Percentiles rank a stretch among this genome's conserved stretches.
Conservation (phyloP, 2,888 invertebrate species). For the Drosophila vallismaia region DNA sequence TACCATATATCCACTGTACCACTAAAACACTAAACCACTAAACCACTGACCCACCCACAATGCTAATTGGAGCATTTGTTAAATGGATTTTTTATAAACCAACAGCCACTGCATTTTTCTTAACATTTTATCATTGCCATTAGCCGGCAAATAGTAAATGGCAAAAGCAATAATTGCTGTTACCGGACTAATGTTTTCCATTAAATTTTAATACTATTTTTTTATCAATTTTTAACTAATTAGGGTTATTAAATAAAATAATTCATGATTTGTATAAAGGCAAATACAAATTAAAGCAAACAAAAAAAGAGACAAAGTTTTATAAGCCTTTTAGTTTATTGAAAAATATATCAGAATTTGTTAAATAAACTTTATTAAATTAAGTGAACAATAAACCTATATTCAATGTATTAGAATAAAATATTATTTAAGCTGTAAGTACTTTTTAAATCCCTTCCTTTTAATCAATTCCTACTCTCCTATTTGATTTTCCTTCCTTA, state of each 20-base stretch:
- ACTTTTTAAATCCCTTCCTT: not conserved
- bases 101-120: slow-evolving; percentile 17
- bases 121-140: slow-evolving; percentile 12
- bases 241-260: too few relatives aligned
- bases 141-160: slow-evolving; percentile 5
- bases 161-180: not conserved
- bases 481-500: slow-evolving; percentile 1
- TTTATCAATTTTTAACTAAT: not conserved
- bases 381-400: not conserved
- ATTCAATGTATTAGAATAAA: not conserved
- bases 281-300: not conserved
- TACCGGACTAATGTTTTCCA: not conserved
- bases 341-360: not conserved
- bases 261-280: too few relatives aligned
- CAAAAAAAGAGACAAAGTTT: not conserved
- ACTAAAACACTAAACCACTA: not conserved
- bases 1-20: not conserved
- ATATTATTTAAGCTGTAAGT: not conserved
- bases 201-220: not conserved
- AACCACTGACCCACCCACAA: slow-evolving; percentile 15
- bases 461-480: not conserved
- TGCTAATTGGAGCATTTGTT: slow-evolving; percentile 62
- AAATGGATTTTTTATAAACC: slow-evolving; percentile 37
- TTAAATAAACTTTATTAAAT: not conserved
- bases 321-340: not conserved